Conservation (phyloP, 1,140 invertebrate genomes). For the Bombyx mandarina region DNA sequence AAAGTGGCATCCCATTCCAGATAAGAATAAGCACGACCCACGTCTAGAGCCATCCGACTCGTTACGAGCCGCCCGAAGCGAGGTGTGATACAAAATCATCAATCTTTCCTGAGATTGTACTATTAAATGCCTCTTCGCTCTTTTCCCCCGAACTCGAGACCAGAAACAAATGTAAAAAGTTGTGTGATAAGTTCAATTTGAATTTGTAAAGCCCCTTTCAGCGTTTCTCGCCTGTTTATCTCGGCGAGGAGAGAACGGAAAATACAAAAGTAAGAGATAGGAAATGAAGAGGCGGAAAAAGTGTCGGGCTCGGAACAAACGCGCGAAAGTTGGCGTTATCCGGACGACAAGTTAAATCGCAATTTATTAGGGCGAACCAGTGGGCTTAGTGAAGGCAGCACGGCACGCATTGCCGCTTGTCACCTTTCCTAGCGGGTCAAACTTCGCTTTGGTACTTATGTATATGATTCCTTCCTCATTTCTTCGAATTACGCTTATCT, state of each 20-base stretch:
- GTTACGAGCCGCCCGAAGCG: conserved; percentile 67
- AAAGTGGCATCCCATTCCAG: conserved; percentile 64
- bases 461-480: no score
- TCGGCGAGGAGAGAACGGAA: conserved; percentile 62
- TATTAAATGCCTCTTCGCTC: conserved; percentile 70
- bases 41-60: conserved; percentile 64
- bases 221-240: conserved; percentile 70
- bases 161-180: conserved; percentile 72
- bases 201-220: conserved; percentile 72
- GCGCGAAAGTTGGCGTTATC: conserved; percentile 69
- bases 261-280: conserved; percentile 72
- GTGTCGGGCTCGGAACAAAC: conserved; percentile 67
- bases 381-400: conserved; percentile 40
- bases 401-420: neutral
- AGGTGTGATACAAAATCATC: conserved; percentile 71
- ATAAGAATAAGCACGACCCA: conserved; percentile 65
- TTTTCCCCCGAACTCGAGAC: conserved; percentile 64
- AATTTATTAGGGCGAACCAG: conserved; percentile 67
- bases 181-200: conserved; percentile 72
- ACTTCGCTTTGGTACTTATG: no score
- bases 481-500: no score
- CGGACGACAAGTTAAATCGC: conserved; percentile 69
- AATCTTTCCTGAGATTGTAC: conserved; percentile 69
- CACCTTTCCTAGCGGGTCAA: no score
- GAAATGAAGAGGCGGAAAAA: conserved; percentile 70